phyloP scores from a whole-genome alignment of 1,140 invertebrate genomes.

The Cydia strobilella region DNA sequence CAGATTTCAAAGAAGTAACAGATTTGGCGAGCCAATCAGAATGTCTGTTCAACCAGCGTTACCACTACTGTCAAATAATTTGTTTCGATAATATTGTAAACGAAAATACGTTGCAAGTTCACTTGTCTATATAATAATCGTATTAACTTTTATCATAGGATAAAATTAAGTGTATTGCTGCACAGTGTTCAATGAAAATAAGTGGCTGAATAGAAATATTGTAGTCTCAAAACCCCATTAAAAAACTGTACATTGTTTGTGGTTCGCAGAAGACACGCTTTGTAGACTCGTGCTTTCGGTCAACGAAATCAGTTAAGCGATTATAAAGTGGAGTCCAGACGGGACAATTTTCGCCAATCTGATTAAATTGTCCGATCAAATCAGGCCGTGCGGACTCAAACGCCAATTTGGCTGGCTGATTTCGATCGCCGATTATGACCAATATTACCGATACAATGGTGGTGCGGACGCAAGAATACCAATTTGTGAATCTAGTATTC shows the following conservation, averaged over 20 bases:
- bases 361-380: too few species aligned
- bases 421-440: too few species aligned
- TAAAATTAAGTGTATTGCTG: slow-evolving; percentile 61
- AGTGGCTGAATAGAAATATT: slow-evolving; percentile 28
- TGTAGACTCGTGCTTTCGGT: slow-evolving; percentile 30
- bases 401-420: too few species aligned
- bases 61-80: slow-evolving; percentile 55
- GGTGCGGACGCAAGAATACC: too few species aligned
- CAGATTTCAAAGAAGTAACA: background rate
- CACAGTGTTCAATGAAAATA: slow-evolving; percentile 70
- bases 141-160: slow-evolving; percentile 70
- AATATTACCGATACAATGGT: too few species aligned
- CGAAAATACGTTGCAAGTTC: slow-evolving; percentile 66
- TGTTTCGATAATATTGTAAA: slow-evolving; percentile 50
- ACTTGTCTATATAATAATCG: slow-evolving; percentile 65
- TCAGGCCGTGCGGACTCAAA: too few species aligned
- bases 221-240: slow-evolving; percentile 36
- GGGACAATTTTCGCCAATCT: too few species aligned
- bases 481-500: too few species aligned
- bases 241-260: slow-evolving; percentile 34
- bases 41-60: slow-evolving; percentile 43
- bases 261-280: slow-evolving; percentile 24
- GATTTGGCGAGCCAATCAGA: background rate
- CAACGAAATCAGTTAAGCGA: slow-evolving; percentile 29
- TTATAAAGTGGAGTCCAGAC: too few species aligned